phyloP scores from a whole-genome alignment of 2,797 vertebrate genomes.

The Manis javanica region DNA sequence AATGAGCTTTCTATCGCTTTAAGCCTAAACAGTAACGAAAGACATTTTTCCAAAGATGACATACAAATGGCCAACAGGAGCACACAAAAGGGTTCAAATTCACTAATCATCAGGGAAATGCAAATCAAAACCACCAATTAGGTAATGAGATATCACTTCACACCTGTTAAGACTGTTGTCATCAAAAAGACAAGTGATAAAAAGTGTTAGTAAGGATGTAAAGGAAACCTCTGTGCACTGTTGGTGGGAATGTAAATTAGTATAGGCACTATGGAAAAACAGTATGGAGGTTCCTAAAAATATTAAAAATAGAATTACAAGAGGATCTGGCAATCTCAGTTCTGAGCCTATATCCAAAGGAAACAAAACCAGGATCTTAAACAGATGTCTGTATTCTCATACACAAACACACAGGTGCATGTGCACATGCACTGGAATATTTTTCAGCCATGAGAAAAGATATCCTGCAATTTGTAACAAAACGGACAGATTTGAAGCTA shows the following conservation, averaged over 20 bases:
- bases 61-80: neutral
- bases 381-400: neutral
- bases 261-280: neutral
- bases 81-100: too few relatives aligned
- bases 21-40: neutral
- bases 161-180: neutral
- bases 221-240: neutral
- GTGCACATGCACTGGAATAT: too few relatives aligned
- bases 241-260: neutral
- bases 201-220: neutral
- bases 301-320: neutral
- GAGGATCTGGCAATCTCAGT: neutral
- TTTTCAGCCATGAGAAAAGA: neutral
- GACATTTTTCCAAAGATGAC: neutral
- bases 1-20: neutral
- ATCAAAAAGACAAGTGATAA: neutral
- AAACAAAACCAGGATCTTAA: neutral
- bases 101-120: neutral
- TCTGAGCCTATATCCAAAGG: neutral
- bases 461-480: neutral
- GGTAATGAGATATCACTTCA: neutral
- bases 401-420: neutral
- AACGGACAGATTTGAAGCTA: neutral
- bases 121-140: neutral
- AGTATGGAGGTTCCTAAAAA: neutral